Evolutionary conservation across 2,797 vertebrate genomes (phyloP), one percentile per base, ranked within the genome.

Genomic region (Myripristis murdjan): DNA sequence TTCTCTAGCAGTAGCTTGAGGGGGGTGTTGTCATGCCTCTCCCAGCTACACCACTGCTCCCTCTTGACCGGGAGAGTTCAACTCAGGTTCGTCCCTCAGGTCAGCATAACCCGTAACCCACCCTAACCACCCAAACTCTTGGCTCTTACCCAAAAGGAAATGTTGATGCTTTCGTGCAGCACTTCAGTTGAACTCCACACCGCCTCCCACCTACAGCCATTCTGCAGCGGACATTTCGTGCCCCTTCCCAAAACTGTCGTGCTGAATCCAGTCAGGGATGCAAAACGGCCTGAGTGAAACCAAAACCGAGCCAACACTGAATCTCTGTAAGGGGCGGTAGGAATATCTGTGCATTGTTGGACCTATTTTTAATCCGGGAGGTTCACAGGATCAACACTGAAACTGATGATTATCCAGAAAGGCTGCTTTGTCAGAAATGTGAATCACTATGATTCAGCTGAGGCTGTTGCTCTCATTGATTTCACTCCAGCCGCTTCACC

Each of bases 1-100:
- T 71, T 77, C 49, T 55, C 57, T 61, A 23, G 55, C 61, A 59
- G 75, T 74, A 57, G 81, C 74, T 84, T 8, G 56, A 62, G 66
- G 79, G 63, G 15, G 70, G 84, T 74, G 86, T 85, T 89, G 88
- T 91, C 90, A 78, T 82, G 79, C 56, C 79, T 74, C 77, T 81
- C 76, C 66, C 64, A 66, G 62, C 74, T 80, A 64, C 74, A 70
- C 33, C 15, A 10, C 67, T 10, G 51, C 78, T 58, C 75, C 68
- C 35, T 71, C 73, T 78, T 6, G 1, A 54, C 63, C 52, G 56
- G 82, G 31, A 54, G 77, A 79, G 87, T 88, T 90, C 83, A 84
- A 2, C 69, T 51, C 16, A 26, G 77, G 91, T 87, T 90, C 88
- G 88, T n/a, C 70, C 62, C 70, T 26, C 39, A 5, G 87, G 88